Evolutionary conservation across 1,140 invertebrate species (phyloP).

Genomic region (Reticulitermes speratus): DNA sequence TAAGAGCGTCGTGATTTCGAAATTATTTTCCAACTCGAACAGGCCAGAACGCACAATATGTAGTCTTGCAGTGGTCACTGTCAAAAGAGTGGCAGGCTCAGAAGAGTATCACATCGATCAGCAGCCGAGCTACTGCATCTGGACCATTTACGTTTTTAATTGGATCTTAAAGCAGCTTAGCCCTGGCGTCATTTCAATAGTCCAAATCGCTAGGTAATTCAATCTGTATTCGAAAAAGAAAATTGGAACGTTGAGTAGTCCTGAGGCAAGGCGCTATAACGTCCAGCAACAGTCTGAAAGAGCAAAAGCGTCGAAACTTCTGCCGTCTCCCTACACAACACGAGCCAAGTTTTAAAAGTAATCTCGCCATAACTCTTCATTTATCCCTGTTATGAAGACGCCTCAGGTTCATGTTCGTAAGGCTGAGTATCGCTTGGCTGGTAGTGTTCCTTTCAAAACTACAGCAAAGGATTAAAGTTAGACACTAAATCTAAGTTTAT

Average conservation of each 20-base stretch:
- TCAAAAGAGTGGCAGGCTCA: too few species aligned
- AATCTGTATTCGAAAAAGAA: neutral
- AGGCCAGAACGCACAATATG: too few species aligned
- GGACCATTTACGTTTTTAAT: too few species aligned
- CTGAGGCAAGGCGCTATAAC: neutral
- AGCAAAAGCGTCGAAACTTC: neutral
- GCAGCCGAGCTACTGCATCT: too few species aligned
- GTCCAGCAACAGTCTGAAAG: neutral
- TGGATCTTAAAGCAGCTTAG: too few species aligned
- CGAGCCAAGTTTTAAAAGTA: neutral
- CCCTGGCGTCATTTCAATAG: too few species aligned
- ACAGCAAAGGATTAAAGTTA: neutral
- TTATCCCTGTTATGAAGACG: conserved; percentile 6
- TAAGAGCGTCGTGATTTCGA: too few species aligned
- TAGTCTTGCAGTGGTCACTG: too few species aligned
- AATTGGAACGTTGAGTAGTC: neutral
- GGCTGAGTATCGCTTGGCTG: neutral
- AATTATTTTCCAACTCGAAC: too few species aligned
- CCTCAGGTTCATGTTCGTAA: neutral
- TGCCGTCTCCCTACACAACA: neutral
- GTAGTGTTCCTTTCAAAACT: neutral
- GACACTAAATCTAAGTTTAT: neutral
- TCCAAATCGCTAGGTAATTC: too few species aligned
- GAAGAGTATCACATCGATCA: too few species aligned
- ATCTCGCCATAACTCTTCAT: conserved; percentile 13